Evolutionary conservation across 1,140 invertebrate genomes (phyloP), one percentile per base, ranked within the genome.

Genomic region (Drosophila parvula): DNA sequence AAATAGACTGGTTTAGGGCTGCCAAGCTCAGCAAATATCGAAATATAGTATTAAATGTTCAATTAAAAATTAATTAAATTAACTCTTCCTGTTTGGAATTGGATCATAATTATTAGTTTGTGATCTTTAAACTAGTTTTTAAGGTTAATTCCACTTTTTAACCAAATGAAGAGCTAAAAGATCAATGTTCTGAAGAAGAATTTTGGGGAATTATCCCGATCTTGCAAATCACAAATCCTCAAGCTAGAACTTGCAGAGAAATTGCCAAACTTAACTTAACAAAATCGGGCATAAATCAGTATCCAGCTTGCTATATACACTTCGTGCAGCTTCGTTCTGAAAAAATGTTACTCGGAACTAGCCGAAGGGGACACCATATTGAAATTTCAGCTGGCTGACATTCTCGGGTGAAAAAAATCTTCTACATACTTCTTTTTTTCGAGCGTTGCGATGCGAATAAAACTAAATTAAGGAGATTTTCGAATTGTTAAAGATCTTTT

Each of bases 351-450:
- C 18, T 61, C 6, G 11, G 18, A 67, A 9, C 67, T 63, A 69
- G 5, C 75, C 81, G 81, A 84, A 85, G 59, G 5, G 47, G 74
- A 58, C 61, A 82, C 82, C 81, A 85, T 85, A 45, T 85, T 84
- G 81, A 44, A 85, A 67, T 65, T 71, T 55, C 40, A 77, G 43
- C 43, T 60, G 61, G 47, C 41, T 47, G 69, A 43, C 57, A 55
- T 40, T 67, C 60, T 84, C 81, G 73, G 40, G 74, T 70, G 78
- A 86, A 86, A 84, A 84, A 85, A 70, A 38, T 61, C 10, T 38
- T 40, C 55, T 65, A 22, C 22, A 22, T 18, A 32, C 38, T 48
- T 27, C 3, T 28, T 18, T 60, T 36, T 36, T 11, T 9, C 10
- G 11, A 36, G 44, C 2, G 12, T 11, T 47, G 45, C 8, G 38